Evolutionary conservation across 2,888 invertebrate species (phyloP).

Genomic region (Clunio marinus): DNA sequence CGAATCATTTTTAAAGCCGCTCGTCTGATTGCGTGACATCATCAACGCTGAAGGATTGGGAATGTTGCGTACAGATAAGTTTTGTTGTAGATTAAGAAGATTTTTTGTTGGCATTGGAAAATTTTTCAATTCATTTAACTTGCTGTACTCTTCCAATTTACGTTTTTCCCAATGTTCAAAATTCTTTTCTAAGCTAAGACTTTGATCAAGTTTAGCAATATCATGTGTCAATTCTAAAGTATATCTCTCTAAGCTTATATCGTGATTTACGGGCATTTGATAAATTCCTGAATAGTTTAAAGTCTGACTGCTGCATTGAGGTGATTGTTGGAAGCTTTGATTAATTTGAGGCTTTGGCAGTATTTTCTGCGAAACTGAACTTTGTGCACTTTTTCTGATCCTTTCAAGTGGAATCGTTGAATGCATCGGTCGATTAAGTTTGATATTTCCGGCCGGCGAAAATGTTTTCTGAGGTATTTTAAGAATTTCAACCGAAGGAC

Average conservation of each 20-base stretch:
- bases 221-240: slow-evolving; percentile 29
- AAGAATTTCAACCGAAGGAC: slow-evolving; percentile 47
- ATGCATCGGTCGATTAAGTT: slow-evolving; percentile 51
- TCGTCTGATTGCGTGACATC: slow-evolving; percentile 43
- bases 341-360: slow-evolving; percentile 24
- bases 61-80: slow-evolving; percentile 60
- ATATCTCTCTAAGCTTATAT: slow-evolving; percentile 28
- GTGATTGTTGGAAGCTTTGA: neutral
- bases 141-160: slow-evolving; percentile 46
- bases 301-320: slow-evolving; percentile 15
- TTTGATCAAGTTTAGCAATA: slow-evolving; percentile 35
- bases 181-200: slow-evolving; percentile 42
- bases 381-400: slow-evolving; percentile 51
- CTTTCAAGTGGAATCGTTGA: slow-evolving; percentile 55
- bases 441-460: slow-evolving; percentile 35
- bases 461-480: slow-evolving; percentile 44
- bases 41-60: slow-evolving; percentile 61
- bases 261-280: slow-evolving; percentile 16
- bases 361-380: slow-evolving; percentile 43
- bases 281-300: slow-evolving; percentile 12
- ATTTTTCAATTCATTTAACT: slow-evolving; percentile 41
- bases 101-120: neutral
- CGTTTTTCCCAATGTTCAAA: slow-evolving; percentile 43
- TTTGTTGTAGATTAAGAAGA: slow-evolving; percentile 49
- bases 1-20: neutral